These are phyloP conservation scores for Eleutherodactylus coqui DNA, from an alignment of 2,797 vertebrate species.

Conservation along the genomic window DNA sequence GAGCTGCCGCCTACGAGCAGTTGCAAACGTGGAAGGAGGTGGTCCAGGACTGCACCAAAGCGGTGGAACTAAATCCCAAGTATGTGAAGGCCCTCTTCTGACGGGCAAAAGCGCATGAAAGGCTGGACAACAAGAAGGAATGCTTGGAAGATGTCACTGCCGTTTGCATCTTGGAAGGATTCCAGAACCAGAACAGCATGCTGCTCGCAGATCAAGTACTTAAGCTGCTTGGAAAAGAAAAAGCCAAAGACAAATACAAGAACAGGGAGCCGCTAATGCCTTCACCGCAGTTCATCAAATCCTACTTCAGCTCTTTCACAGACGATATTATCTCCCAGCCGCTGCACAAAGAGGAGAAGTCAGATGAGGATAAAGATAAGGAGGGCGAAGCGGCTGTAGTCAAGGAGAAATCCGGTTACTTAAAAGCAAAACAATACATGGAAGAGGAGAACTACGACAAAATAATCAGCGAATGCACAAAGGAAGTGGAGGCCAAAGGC, in stretches of 20 bases:
- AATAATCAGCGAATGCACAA: constrained; percentile 98
- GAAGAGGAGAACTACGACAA: constrained; percentile 99
- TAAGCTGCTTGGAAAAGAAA: constrained; percentile 97
- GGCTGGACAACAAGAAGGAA: constrained; percentile 95
- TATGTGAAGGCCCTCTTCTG: constrained; percentile 98
- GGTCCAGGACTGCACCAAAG: constrained; percentile 91
- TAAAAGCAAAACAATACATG: constrained; percentile 99
- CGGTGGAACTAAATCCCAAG: constrained; percentile 93
- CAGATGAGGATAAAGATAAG: constrained; percentile 98
- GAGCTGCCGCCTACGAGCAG: constrained; percentile 96
- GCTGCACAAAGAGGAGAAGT: constrained; percentile 95
- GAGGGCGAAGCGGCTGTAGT: constrained; percentile 95
- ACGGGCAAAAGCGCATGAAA: constrained; percentile 95
- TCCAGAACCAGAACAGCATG: constrained; percentile 99
- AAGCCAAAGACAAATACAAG: constrained; percentile 99
- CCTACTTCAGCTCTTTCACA: constrained; percentile 98
- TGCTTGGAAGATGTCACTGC: constrained; percentile 98
- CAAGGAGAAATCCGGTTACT: constrained; percentile 92
- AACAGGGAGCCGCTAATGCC: constrained; percentile 99
- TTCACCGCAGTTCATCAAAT: constrained; percentile 99
- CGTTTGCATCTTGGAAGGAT: constrained; percentile 97
- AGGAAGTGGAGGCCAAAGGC: constrained; percentile 92
- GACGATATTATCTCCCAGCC: constrained; percentile 98
- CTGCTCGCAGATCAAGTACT: constrained; percentile 96
- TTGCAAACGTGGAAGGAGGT: constrained; percentile 96